Conservation (phyloP, 2,797 vertebrate species). For the Rhabdophis nuchalis region DNA sequence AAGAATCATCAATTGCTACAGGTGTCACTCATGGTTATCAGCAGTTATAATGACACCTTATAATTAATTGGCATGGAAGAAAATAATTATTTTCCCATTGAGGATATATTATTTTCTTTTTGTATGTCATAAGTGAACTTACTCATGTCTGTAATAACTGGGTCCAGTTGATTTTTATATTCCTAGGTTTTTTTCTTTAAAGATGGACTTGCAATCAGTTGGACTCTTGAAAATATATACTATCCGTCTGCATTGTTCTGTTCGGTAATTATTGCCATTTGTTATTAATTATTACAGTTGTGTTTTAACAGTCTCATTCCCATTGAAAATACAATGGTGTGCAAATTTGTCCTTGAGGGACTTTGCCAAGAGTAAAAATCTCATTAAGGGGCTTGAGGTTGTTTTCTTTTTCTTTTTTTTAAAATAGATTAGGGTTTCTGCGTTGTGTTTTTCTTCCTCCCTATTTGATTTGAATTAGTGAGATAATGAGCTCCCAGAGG, state of each 20-base stretch:
- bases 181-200: neutral
- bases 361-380: conserved; percentile 21
- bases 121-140: conserved; percentile 1
- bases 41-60: conserved; percentile 1
- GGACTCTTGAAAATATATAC: conserved; percentile 26
- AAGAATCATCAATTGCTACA: neutral
- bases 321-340: conserved; percentile 32
- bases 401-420: neutral
- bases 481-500: conserved; percentile 26
- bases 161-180: conserved; percentile 13
- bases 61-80: conserved; percentile 4
- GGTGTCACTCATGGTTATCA: conserved; percentile 1
- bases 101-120: conserved; percentile 16
- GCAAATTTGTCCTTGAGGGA: conserved; percentile 20
- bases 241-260: neutral
- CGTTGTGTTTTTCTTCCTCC: neutral
- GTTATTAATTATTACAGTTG: conserved; percentile 38
- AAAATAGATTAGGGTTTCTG: conserved; percentile 26
- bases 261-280: conserved; percentile 28
- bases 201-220: neutral
- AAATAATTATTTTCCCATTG: conserved; percentile 12
- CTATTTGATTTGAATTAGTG: conserved; percentile 29
- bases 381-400: conserved; percentile 15
- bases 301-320: conserved; percentile 25
- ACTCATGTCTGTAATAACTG: neutral